A percentile compares a stretch with the other conserved stretches of the same genome.
Conservation (phyloP, 2,113 vertebrate species). For the Thalassarche chlororhynchos region DNA sequence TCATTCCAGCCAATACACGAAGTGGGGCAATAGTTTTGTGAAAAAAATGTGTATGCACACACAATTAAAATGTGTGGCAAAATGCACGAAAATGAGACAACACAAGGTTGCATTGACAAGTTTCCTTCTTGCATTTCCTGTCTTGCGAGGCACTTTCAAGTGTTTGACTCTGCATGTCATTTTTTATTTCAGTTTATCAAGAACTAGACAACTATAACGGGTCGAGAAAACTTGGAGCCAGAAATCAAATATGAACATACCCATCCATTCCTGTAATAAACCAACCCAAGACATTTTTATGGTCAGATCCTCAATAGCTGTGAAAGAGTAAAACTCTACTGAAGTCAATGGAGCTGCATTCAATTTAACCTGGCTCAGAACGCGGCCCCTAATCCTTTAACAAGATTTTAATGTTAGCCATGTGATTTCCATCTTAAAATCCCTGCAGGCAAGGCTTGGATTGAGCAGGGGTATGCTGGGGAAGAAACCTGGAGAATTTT, state of each 20-base stretch:
- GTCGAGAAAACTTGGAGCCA: neutral
- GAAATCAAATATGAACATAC: neutral
- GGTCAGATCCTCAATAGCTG: neutral
- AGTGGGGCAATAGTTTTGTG: neutral
- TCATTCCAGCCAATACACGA: neutral
- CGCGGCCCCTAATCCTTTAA: neutral
- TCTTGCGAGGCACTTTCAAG: neutral
- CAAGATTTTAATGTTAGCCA: conserved; percentile 63
- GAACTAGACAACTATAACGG: neutral
- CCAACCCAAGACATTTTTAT: conserved; percentile 4
- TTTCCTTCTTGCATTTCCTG: neutral
- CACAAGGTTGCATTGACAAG: neutral
- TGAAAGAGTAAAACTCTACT: conserved; percentile 9
- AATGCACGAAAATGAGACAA: neutral
- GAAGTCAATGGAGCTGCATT: conserved; percentile 34
- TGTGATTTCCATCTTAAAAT: conserved; percentile 57
- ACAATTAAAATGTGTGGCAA: neutral
- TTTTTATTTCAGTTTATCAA: conserved; percentile 2
- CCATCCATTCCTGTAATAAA: conserved; percentile 2
- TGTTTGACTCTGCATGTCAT: neutral
- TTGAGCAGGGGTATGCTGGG: neutral
- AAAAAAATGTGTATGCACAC: neutral
- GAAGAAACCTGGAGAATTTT: neutral
- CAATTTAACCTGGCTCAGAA: conserved; percentile 37
- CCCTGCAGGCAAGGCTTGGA: neutral